A percentile compares a stretch with the other conserved stretches of the same genome.
These are phyloP conservation scores for Erpornis zantholeuca DNA, from an alignment of 2,113 vertebrate species.

Conservation along the genomic window DNA sequence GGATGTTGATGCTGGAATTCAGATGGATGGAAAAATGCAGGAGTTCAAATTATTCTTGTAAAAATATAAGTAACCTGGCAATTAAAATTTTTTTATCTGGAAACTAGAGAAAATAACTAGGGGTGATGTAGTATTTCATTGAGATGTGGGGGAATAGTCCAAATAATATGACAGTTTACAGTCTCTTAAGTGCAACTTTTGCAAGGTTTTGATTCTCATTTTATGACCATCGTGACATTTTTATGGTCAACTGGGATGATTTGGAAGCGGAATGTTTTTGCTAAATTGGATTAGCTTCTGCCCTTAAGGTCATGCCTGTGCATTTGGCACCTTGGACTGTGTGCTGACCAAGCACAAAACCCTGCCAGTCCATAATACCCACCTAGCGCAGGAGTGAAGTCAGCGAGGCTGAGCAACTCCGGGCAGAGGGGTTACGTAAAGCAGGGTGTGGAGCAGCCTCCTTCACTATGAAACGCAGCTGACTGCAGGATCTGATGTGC, in stretches of 20 bases:
- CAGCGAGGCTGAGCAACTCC: background rate
- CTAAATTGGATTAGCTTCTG: background rate
- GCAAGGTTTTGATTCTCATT: background rate
- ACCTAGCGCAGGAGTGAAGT: background rate
- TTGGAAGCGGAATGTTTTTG: background rate
- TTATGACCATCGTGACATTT: background rate
- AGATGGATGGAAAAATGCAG: background rate
- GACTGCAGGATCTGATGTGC: background rate
- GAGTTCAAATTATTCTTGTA: background rate
- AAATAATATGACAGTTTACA: background rate
- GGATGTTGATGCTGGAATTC: background rate
- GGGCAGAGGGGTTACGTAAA: background rate
- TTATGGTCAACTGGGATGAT: background rate
- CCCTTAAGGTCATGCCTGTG: background rate
- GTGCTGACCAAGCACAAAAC: background rate
- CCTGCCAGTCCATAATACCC: background rate
- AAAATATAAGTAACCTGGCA: background rate
- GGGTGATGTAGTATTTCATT: background rate
- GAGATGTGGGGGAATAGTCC: background rate
- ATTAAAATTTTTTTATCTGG: background rate
- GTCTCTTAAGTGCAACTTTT: background rate
- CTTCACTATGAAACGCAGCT: background rate
- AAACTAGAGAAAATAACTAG: background rate
- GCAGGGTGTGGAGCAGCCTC: background rate
- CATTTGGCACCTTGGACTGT: background rate